phyloP scores from a whole-genome alignment of 2,113 vertebrate species.

The Tautogolabrus adspersus region DNA sequence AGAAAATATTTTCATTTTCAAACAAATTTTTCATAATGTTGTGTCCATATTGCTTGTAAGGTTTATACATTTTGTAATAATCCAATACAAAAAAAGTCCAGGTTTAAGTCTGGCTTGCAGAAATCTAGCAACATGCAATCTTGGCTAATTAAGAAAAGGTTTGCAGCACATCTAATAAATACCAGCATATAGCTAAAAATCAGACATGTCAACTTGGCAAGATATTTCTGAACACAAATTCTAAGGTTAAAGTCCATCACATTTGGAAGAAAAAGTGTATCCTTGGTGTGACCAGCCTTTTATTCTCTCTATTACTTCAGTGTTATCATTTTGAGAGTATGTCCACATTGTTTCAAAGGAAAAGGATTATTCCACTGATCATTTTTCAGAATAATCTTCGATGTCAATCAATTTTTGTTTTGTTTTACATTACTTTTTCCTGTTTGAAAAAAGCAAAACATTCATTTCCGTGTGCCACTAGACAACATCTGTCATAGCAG shows the following conservation, averaged over 20 bases:
- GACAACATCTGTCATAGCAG: constrained; percentile 75
- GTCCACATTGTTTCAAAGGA: not conserved
- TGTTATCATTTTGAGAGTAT: not conserved
- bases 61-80: no score
- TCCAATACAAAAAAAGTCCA: no score
- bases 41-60: no score
- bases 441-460: not conserved
- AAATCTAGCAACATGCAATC: no score
- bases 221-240: not conserved
- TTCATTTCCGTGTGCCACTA: constrained; percentile 38
- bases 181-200: no score
- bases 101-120: no score
- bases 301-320: not conserved
- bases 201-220: not conserved
- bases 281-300: not conserved
- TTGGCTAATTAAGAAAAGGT: no score
- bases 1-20: no score
- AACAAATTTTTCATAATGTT: no score
- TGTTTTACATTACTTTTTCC: constrained; percentile 1
- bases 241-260: not conserved
- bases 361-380: not conserved
- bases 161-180: no score
- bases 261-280: not conserved
- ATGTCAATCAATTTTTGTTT: not conserved
- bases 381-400: constrained; percentile 12